Evolutionary conservation across 1,140 invertebrate species (phyloP).

Genomic region (Leptinotarsa texana): DNA sequence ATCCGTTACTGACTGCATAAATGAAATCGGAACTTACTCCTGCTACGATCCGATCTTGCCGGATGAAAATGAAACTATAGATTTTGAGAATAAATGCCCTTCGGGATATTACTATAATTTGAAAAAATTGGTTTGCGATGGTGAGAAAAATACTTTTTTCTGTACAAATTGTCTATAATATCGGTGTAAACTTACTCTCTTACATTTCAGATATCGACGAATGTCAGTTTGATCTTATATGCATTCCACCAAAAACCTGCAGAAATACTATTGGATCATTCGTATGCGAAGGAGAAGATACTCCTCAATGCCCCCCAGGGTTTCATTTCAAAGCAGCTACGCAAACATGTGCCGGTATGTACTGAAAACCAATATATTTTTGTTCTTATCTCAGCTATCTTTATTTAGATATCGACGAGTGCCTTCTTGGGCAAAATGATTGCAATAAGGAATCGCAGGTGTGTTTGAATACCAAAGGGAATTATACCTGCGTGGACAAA

Average conservation of each 20-base stretch:
- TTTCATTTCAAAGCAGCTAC: conserved; percentile 60
- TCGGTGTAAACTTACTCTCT: not conserved
- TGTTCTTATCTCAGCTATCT: not conserved
- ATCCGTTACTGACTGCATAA: conserved; percentile 47
- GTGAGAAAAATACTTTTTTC: conserved; percentile 54
- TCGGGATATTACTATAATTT: conserved; percentile 67
- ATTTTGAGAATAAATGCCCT: conserved; percentile 59
- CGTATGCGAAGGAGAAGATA: conserved; percentile 60
- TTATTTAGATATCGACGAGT: conserved; percentile 76
- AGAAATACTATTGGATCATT: conserved; percentile 71
- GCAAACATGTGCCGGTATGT: conserved; percentile 55
- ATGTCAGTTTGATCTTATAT: conserved; percentile 60
- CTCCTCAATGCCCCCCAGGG: conserved; percentile 64
- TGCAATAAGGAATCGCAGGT: conserved; percentile 67
- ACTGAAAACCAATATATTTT: not conserved
- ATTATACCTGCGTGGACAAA: conserved; percentile 68
- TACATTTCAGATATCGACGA: conserved; percentile 68
- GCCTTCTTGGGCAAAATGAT: conserved; percentile 61
- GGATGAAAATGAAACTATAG: conserved; percentile 35
- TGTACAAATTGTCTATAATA: not conserved
- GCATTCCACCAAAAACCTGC: conserved; percentile 61
- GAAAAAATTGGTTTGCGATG: conserved; percentile 67
- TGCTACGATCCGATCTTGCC: conserved; percentile 38
- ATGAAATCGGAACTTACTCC: conserved; percentile 48
- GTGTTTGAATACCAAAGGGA: conserved; percentile 72